Base-by-base conservation (phyloP, 2,797 vertebrate species). In the Poeciliopsis presidionis region DNA sequence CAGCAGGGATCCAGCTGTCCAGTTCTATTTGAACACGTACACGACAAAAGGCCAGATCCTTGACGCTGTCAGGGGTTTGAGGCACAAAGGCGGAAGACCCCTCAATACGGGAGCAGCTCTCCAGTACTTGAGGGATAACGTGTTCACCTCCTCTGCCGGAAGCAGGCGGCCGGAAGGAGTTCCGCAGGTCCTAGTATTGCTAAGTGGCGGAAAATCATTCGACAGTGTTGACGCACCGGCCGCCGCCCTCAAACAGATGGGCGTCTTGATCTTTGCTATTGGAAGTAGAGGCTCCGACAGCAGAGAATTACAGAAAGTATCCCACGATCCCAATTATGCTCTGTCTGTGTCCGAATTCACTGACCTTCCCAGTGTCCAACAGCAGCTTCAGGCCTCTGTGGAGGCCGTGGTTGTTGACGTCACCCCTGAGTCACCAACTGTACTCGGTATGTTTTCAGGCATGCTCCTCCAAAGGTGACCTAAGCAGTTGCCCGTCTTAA, bases 141-240 rank as follows among this genome's bases (percentile, higher is more conserved):
- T 81, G 1, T 79, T 81, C 36, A 74, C 74, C 2, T 30, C 28
- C 36, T 81, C 83, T 57, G 76, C 83, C 0, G 80, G 79, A 30
- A 96, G 96, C 90, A 93, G 96, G 75, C 91, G 92, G 46, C 80
- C 71, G 0, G 92, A 96, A 33, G 39, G 95, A 0, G 93, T 96
- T 41, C 96, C 96, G 0, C 97, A 97, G 85, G 87, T 97, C 47
- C 86, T 97, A 49, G 90, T 97, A 1, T 86, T 97, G 33, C 82
- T 97, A 63, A 96, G 93, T 0, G 94, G 95, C 0, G 95, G 95
- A 84, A 90, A 81, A 33, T 33, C 30, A 33, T 33, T 33, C 30
- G 30, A 33, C 30, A 33, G 30, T 33, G 30, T 33, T 33, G 30
- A 33, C 30, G 30, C 30, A 33, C 30, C 30, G 30, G 30, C 30